Percentiles rank a stretch among this genome's conserved stretches.
phyloP scores from a whole-genome alignment of 2,888 invertebrate species.

The Crossocerus cetratus region DNA sequence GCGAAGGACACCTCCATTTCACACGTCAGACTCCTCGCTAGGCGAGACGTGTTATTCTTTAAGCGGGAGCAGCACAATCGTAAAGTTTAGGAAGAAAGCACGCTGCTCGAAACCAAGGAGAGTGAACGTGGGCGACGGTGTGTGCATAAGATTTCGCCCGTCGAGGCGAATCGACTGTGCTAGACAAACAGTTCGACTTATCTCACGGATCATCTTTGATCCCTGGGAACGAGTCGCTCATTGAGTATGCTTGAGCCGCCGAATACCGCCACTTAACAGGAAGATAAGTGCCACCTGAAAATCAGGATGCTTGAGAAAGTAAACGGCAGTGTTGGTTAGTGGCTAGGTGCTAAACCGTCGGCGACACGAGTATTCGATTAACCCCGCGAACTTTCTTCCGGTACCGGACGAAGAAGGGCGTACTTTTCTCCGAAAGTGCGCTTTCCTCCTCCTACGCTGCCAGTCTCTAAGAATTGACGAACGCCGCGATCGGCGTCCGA shows the following conservation, averaged over 20 bases:
- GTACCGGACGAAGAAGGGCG: conserved; percentile 49
- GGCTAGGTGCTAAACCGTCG: conserved; percentile 65
- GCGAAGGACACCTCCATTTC: too few relatives aligned
- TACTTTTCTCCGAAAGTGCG: conserved; percentile 51
- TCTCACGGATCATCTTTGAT: conserved; percentile 54
- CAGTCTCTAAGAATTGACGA: too few relatives aligned
- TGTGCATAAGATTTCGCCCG: conserved; percentile 46
- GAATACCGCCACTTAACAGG: conserved; percentile 19
- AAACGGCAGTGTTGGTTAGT: conserved; percentile 60
- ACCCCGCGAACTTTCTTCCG: conserved; percentile 57
- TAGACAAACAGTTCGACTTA: conserved; percentile 57
- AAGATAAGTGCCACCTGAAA: conserved; percentile 10
- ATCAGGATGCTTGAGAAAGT: conserved; percentile 46
- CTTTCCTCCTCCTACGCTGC: conserved; percentile 15
- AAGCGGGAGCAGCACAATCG: conserved; percentile 10
- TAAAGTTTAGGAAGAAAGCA: conserved; percentile 34
- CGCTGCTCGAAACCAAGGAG: conserved; percentile 9
- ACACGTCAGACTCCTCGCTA: too few relatives aligned
- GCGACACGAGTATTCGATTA: conserved; percentile 71
- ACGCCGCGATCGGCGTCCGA: too few relatives aligned
- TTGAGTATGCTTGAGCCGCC: conserved; percentile 16
- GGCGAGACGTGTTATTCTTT: conserved; percentile 43
- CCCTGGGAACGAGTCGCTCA: conserved; percentile 46
- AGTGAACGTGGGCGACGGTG: conserved; percentile 51
- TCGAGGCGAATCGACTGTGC: conserved; percentile 51